Percentiles rank a stretch among this genome's conserved stretches.
Conservation (phyloP, 2,113 vertebrate species). For the Erinaceus europaeus region DNA sequence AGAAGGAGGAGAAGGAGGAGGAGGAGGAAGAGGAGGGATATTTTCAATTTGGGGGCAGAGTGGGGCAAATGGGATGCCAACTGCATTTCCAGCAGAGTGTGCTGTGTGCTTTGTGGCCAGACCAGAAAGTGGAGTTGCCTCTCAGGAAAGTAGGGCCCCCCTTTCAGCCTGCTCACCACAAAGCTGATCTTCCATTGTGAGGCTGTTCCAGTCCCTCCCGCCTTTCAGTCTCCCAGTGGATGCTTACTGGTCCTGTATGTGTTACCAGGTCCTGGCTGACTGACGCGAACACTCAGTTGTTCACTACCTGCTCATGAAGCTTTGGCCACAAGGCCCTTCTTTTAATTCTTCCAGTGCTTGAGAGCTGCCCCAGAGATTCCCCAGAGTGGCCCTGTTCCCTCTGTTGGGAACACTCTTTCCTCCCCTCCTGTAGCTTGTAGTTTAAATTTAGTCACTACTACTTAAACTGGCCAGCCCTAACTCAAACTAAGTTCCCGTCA, state of each 20-base stretch:
- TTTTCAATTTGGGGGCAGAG: too few species aligned
- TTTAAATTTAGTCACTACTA: not conserved
- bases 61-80: too few species aligned
- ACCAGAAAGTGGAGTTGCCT: not conserved
- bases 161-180: not conserved
- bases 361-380: not conserved
- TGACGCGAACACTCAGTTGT: not conserved
- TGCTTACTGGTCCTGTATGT: not conserved
- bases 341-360: not conserved
- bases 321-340: not conserved
- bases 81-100: not conserved
- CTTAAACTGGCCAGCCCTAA: rapidly evolving
- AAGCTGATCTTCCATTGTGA: not conserved
- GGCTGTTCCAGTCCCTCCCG: not conserved
- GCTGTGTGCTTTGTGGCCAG: not conserved
- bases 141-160: not conserved
- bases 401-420: not conserved
- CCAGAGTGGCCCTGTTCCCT: not conserved
- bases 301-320: not conserved
- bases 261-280: not conserved
- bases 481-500: not conserved
- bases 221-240: not conserved
- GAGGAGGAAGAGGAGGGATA: too few species aligned
- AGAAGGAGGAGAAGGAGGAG: too few species aligned
- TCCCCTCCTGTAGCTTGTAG: not conserved